phyloP scores from a whole-genome alignment of 2,113 vertebrate genomes.

The Rutilus rutilus region DNA sequence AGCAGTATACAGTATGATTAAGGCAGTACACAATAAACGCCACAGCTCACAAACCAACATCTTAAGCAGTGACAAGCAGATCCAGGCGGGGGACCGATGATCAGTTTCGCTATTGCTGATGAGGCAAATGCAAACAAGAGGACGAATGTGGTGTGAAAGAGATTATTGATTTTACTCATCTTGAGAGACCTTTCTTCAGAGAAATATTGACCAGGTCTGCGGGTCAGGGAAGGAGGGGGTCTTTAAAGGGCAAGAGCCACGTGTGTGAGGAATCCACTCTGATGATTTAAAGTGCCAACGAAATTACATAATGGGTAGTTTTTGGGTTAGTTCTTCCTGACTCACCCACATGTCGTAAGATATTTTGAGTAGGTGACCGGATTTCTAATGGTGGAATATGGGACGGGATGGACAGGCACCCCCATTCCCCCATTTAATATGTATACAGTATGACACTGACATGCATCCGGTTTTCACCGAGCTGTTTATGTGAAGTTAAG shows the following conservation, averaged over 20 bases:
- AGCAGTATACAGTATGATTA: background rate
- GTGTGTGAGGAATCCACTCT: constrained; percentile 9
- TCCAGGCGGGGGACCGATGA: constrained; percentile 41
- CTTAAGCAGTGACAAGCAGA: constrained; percentile 56
- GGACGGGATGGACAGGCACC: no score
- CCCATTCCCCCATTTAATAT: no score
- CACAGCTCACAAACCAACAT: constrained; percentile 57
- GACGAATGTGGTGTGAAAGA: constrained; percentile 68
- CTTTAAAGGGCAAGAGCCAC: constrained; percentile 64
- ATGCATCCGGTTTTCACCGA: no score
- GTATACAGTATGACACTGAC: no score
- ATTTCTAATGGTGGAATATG: no score
- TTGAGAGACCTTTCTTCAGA: constrained; percentile 60
- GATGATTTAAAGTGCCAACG: background rate
- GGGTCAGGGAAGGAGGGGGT: constrained; percentile 31
- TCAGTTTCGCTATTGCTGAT: constrained; percentile 60
- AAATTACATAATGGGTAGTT: background rate
- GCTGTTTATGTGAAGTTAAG: no score
- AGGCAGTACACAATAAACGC: constrained; percentile 19
- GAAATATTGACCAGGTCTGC: constrained; percentile 61
- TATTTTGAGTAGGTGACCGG: background rate
- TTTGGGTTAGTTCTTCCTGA: background rate
- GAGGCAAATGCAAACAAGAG: constrained; percentile 71
- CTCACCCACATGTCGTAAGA: background rate
- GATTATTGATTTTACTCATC: constrained; percentile 71